Percentiles rank a stretch among this genome's conserved stretches.
phyloP scores from a whole-genome alignment of 2,797 vertebrate genomes.

The Catharus ustulatus region DNA sequence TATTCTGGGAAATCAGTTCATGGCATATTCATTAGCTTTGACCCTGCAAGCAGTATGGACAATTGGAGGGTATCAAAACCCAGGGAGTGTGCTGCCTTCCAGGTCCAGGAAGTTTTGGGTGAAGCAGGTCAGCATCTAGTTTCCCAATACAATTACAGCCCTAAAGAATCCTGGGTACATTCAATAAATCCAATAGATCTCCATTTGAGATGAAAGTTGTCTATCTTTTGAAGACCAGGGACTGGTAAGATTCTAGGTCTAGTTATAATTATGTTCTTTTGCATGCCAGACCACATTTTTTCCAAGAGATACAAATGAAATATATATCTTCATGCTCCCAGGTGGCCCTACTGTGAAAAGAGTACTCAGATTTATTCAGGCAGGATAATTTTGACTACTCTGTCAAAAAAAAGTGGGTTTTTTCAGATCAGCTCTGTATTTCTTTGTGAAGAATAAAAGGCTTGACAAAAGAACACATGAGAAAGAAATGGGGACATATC shows the following conservation, averaged over 20 bases:
- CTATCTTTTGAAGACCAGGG: background rate
- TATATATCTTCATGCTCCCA: background rate
- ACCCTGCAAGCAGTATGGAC: background rate
- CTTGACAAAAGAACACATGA: constrained; percentile 37
- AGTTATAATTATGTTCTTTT: background rate
- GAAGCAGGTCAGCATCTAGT: background rate
- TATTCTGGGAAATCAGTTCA: background rate
- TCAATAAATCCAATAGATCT: background rate
- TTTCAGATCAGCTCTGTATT: constrained; percentile 37
- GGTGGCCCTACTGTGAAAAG: background rate
- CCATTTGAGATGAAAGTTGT: background rate
- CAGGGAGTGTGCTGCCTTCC: background rate
- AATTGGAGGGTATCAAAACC: background rate
- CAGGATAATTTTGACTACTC: constrained; percentile 42
- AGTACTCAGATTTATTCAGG: background rate
- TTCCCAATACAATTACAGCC: background rate
- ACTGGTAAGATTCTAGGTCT: background rate
- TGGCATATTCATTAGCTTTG: background rate
- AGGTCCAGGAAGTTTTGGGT: background rate
- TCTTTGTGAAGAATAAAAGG: constrained; percentile 51
- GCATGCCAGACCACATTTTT: background rate
- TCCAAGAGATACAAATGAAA: background rate
- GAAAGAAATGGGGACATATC: constrained; percentile 36
- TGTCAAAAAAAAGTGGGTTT: background rate
- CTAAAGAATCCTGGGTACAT: background rate